phyloP scores from a whole-genome alignment of 1,140 invertebrate genomes.

The Phortica variegata region DNA sequence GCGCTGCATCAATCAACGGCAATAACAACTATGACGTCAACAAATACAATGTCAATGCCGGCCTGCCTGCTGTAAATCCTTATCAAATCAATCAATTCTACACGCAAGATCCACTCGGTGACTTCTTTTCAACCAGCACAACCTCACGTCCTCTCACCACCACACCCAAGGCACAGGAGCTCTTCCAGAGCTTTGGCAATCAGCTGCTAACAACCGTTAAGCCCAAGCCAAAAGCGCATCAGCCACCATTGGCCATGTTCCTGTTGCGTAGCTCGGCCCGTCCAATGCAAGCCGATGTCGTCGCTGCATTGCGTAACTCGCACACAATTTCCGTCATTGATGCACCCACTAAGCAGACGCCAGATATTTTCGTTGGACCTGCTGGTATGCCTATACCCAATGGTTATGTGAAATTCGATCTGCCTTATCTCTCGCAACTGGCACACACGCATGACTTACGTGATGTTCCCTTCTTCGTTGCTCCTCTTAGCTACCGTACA shows the following conservation, averaged over 20 bases:
- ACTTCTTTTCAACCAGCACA: conserved; percentile 32
- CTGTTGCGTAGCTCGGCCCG: conserved; percentile 61
- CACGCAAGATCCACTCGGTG: conserved; percentile 42
- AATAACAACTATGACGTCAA: conserved; percentile 40
- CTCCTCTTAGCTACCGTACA: conserved; percentile 77
- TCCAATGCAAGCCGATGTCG: conserved; percentile 68
- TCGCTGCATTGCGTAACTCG: conserved; percentile 67
- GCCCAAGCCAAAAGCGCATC: conserved; percentile 69
- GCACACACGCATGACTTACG: conserved; percentile 67
- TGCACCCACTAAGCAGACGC: conserved; percentile 65
- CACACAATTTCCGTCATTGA: conserved; percentile 76
- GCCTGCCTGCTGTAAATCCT: conserved; percentile 39
- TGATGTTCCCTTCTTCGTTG: conserved; percentile 81
- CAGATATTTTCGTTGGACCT: conserved; percentile 78
- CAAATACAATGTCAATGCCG: conserved; percentile 54
- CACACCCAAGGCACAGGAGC: conserved; percentile 56
- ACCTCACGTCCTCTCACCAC: conserved; percentile 43
- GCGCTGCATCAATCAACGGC: conserved; percentile 45
- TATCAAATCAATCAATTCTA: conserved; percentile 54
- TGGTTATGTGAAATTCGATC: conserved; percentile 76
- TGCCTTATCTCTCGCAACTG: conserved; percentile 76
- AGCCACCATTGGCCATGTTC: conserved; percentile 78
- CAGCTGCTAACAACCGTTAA: conserved; percentile 42
- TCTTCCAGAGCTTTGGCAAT: conserved; percentile 53
- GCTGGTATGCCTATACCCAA: conserved; percentile 68